Evolutionary conservation across 2,113 vertebrate species (phyloP), one percentile per base, ranked within the genome.

Genomic region (Cathartes aura): DNA sequence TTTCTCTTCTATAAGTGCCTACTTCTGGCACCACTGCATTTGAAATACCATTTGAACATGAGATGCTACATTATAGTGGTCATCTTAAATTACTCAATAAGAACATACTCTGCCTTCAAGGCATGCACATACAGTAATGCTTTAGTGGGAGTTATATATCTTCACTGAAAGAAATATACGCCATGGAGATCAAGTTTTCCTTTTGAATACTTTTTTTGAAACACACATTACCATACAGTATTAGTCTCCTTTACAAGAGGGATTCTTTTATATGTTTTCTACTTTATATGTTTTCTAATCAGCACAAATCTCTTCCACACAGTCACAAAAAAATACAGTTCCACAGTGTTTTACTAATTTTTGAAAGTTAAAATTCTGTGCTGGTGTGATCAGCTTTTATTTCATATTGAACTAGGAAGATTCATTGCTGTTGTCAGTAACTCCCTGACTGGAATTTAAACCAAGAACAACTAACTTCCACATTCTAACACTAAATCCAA

Each of bases 1-100:
- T 83, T 60, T 88, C 83, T 98, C 90, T 93, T 94, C 93, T 68
- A 0, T 16, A 59, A 97, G 87, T 71, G 71, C 74, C 96, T 75
- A 42, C 84, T 95, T 89, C 83, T 90, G 87, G 91, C 91, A 96
- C 68, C 72, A 55, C 45, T 87, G 86, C 76, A 88, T 92, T 59
- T 55, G 63, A 90, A 85, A 91, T 79, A 93, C n/a, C 27, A 88
- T 89, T 90, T 93, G 30, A 74, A 92, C 90, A 60, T 42, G 40
- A 36, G 45, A 87, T 84, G 53, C 48, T 87, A 38, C 32, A 52
- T 78, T 90, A 87, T 6, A 96, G 81, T 4, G 24, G 45, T 47
- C 4, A 2, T 87, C 91, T 96, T 95, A 83, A 93, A 92, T 85
- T 88, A 94, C 89, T 96, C 82, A 93, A 83, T 81, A 93, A 91